Percentiles rank a stretch among this genome's conserved stretches.
Conservation (phyloP, 2,888 invertebrate genomes). For the Prosopocoilus inquinatus region DNA sequence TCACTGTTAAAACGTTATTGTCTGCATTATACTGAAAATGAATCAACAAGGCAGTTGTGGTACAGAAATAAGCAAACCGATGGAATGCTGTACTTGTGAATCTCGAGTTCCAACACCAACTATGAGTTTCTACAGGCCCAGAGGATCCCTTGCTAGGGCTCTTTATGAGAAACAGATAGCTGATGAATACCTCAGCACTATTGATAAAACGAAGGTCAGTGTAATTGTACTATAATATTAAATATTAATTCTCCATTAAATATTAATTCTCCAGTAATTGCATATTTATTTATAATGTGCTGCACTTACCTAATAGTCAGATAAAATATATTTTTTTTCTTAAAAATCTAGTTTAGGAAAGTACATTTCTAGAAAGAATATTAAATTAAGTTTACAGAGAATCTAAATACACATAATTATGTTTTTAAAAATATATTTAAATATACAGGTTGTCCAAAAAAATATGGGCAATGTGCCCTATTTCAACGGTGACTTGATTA, state of each 20-base stretch:
- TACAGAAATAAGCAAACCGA: background rate
- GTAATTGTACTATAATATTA: background rate
- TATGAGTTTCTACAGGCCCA: conserved; percentile 57
- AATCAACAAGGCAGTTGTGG: background rate
- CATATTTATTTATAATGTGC: too few species aligned
- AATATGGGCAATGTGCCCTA: too few species aligned
- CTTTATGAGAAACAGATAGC: conserved; percentile 71
- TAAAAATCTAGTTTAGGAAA: too few species aligned
- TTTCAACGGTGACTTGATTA: too few species aligned
- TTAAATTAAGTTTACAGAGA: too few species aligned
- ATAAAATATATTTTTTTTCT: too few species aligned
- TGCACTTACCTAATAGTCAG: too few species aligned
- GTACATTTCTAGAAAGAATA: too few species aligned
- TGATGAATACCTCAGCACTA: conserved; percentile 64
- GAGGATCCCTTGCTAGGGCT: conserved; percentile 69
- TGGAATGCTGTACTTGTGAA: conserved; percentile 6
- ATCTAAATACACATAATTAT: too few species aligned
- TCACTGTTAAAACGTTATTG: background rate
- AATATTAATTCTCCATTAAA: background rate
- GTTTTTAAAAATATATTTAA: too few species aligned
- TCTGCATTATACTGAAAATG: background rate
- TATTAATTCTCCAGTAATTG: background rate
- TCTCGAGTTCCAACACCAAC: conserved; percentile 10
- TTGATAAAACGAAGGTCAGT: conserved; percentile 70
- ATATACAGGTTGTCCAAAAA: too few species aligned